phyloP scores from a whole-genome alignment of 2,797 vertebrate species.

The Propithecus deckenii region DNA sequence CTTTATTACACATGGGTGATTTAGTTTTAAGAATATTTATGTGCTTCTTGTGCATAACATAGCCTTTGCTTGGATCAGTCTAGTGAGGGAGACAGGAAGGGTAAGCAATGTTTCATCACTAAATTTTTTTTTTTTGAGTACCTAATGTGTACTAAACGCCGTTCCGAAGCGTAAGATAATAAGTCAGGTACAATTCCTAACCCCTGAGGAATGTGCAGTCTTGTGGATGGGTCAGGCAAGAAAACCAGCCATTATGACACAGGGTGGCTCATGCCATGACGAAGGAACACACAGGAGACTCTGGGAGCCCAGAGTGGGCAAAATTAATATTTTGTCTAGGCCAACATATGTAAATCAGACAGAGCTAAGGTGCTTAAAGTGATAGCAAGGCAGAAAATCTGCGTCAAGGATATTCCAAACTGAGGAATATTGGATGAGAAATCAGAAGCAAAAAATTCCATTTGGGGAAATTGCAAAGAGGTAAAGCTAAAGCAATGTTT shows the following conservation, averaged over 20 bases:
- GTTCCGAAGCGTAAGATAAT: background rate
- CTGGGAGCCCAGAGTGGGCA: background rate
- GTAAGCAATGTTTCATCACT: background rate
- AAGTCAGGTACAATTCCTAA: background rate
- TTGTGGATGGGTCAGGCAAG: background rate
- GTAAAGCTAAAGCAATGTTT: background rate
- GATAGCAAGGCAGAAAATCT: background rate
- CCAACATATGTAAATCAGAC: background rate
- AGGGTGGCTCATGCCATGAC: background rate
- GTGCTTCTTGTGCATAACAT: background rate
- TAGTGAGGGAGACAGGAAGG: background rate
- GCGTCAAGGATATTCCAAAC: background rate
- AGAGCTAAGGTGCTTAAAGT: background rate
- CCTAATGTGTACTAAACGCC: background rate
- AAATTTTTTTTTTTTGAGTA: background rate
- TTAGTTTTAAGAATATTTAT: conserved; percentile 41
- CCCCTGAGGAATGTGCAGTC: background rate
- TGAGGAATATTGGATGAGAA: background rate
- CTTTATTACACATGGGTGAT: background rate
- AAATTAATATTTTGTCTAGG: background rate
- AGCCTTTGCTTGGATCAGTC: background rate
- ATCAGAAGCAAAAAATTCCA: background rate
- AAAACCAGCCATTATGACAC: background rate
- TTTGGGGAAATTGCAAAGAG: background rate
- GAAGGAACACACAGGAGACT: background rate